phyloP scores from a whole-genome alignment of 2,113 vertebrate genomes.

The Sorex fumeus region DNA sequence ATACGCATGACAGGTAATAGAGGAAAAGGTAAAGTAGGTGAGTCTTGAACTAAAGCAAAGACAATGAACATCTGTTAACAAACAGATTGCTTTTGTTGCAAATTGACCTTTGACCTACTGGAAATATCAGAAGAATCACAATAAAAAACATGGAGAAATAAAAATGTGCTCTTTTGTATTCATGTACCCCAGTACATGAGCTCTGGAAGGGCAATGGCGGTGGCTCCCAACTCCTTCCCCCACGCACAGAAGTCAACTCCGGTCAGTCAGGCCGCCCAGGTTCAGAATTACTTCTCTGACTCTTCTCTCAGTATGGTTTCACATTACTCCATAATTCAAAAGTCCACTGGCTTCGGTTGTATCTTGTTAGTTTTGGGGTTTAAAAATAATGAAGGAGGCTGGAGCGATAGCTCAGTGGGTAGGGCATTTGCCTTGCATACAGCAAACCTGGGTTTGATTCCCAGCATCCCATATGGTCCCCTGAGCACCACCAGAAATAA shows the following conservation, averaged over 20 bases:
- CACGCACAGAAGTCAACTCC: too few relatives aligned
- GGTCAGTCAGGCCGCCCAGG: too few relatives aligned
- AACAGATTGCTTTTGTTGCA: background rate
- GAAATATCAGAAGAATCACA: background rate
- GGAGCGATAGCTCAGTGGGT: too few relatives aligned
- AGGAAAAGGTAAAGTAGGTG: too few relatives aligned
- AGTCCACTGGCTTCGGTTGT: background rate
- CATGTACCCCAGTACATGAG: background rate
- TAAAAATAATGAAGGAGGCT: too few relatives aligned
- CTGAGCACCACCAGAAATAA: too few relatives aligned
- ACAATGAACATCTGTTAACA: background rate
- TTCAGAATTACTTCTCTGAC: background rate
- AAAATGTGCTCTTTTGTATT: fast-evolving
- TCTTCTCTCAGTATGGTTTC: background rate
- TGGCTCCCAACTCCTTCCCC: too few relatives aligned
- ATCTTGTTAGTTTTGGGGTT: background rate
- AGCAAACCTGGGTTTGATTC: too few relatives aligned
- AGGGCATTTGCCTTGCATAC: too few relatives aligned
- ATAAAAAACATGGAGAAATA: background rate
- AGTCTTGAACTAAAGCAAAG: background rate
- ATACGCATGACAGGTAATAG: background rate
- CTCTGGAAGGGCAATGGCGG: too few relatives aligned
- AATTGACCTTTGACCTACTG: background rate
- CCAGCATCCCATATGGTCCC: too few relatives aligned
- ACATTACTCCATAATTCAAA: background rate